Evolutionary conservation across 1,140 invertebrate species (phyloP).

Genomic region (Papilio aristodemus): DNA sequence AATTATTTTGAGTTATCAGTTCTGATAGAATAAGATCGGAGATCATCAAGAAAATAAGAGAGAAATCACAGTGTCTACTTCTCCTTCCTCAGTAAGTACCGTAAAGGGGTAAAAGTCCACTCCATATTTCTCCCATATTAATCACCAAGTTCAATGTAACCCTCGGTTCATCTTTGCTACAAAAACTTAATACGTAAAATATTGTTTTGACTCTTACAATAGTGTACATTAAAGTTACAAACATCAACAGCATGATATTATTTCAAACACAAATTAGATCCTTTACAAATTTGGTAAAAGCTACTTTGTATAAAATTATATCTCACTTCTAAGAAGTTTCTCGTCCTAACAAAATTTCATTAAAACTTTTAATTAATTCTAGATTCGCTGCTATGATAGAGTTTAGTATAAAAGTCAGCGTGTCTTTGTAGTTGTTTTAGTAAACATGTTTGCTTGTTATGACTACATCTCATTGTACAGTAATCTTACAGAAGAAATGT

Average conservation of each 20-base stretch:
- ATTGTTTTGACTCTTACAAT: neutral
- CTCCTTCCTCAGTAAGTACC: no score
- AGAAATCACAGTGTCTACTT: no score
- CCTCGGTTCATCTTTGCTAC: no score
- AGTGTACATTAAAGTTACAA: neutral
- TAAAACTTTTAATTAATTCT: conserved; percentile 21
- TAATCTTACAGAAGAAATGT: no score
- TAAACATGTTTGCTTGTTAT: conserved; percentile 12
- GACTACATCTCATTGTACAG: neutral
- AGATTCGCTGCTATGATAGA: conserved; percentile 16
- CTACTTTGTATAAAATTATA: conserved; percentile 14
- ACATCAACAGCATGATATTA: conserved; percentile 6
- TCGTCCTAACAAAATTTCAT: conserved; percentile 23
- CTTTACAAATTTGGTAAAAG: conserved; percentile 13
- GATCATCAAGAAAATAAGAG: no score
- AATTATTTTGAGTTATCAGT: no score
- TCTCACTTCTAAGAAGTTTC: conserved; percentile 15
- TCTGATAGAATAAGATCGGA: no score
- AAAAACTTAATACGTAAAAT: neutral
- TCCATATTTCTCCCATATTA: no score
- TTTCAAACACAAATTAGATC: conserved; percentile 9
- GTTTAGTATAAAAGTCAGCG: conserved; percentile 16
- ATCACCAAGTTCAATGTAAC: no score
- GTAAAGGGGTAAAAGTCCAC: no score
- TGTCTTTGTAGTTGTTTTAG: conserved; percentile 8